Evolutionary conservation across 2,113 vertebrate species (phyloP).

Genomic region (Eretmochelys imbricata): DNA sequence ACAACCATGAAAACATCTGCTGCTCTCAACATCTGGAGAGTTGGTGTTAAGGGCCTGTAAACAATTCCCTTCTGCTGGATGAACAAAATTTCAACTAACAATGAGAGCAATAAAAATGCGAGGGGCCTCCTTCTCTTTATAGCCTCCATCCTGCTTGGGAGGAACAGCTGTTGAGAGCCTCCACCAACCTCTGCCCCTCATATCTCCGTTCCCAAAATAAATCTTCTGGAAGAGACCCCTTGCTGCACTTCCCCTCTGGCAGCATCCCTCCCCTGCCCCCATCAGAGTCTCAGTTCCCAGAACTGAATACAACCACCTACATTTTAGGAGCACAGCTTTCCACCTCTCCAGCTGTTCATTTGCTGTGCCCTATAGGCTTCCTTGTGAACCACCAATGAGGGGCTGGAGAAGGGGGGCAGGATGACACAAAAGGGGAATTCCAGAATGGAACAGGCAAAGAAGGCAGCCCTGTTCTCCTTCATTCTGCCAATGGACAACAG

Average conservation of each 20-base stretch:
- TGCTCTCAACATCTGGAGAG: background rate
- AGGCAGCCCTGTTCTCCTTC: background rate
- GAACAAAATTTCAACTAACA: background rate
- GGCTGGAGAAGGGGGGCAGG: background rate
- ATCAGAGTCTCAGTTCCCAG: background rate
- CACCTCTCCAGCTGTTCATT: background rate
- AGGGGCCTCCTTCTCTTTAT: background rate
- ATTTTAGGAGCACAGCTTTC: background rate
- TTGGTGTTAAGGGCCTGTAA: background rate
- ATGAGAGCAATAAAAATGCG: background rate
- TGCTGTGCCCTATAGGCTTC: background rate
- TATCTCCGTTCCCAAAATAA: constrained; percentile 16
- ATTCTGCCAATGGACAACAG: background rate
- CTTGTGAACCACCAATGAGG: background rate
- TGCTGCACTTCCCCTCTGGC: background rate
- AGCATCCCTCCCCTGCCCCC: accelerated
- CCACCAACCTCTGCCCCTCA: background rate
- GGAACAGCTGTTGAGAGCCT: background rate
- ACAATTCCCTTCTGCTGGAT: background rate
- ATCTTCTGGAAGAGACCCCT: background rate
- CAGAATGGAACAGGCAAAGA: background rate
- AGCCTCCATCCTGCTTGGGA: accelerated
- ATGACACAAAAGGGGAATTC: background rate
- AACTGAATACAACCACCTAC: background rate
- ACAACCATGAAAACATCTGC: background rate